Conservation (phyloP, 1,140 invertebrate species). For the Portunus trituberculatus region DNA sequence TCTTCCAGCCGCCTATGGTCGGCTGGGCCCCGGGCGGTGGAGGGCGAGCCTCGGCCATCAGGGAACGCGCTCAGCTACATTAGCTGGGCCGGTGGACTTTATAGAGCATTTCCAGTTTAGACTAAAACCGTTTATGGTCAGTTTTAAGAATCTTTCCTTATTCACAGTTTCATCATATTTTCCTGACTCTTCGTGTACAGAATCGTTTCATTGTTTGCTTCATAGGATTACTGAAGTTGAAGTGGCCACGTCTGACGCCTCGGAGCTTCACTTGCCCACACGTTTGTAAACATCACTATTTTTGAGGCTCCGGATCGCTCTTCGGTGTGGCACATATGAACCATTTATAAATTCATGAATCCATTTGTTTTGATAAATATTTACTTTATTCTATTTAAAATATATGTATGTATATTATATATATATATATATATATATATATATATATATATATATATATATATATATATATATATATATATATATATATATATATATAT, state of each 20-base stretch:
- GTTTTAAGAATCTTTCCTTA: conserved; percentile 68
- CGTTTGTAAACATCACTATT: conserved; percentile 72
- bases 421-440: conserved; percentile 45
- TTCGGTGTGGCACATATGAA: conserved; percentile 74
- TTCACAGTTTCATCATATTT: conserved; percentile 71
- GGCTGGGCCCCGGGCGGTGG: background rate
- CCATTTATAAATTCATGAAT: conserved; percentile 67
- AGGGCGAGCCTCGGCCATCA: conserved; percentile 42
- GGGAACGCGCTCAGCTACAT: conserved; percentile 61
- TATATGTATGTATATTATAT: conserved; percentile 52
- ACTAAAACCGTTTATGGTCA: conserved; percentile 66
- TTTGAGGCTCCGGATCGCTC: conserved; percentile 63
- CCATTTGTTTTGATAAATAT: conserved; percentile 55
- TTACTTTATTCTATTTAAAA: conserved; percentile 72
- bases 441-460: background rate
- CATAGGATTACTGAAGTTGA: conserved; percentile 42
- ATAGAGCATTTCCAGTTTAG: conserved; percentile 57
- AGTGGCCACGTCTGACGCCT: background rate
- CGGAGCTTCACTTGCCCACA: conserved; percentile 48
- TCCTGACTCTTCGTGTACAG: conserved; percentile 69
- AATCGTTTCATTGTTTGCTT: conserved; percentile 63
- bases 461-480: conserved; percentile 58
- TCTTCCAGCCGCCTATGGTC: conserved; percentile 56
- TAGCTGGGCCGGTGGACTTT: conserved; percentile 55
- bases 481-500: conserved; percentile 45